Base-by-base conservation (phyloP, 2,888 invertebrate species). In the Drosophila maculinotata region DNA sequence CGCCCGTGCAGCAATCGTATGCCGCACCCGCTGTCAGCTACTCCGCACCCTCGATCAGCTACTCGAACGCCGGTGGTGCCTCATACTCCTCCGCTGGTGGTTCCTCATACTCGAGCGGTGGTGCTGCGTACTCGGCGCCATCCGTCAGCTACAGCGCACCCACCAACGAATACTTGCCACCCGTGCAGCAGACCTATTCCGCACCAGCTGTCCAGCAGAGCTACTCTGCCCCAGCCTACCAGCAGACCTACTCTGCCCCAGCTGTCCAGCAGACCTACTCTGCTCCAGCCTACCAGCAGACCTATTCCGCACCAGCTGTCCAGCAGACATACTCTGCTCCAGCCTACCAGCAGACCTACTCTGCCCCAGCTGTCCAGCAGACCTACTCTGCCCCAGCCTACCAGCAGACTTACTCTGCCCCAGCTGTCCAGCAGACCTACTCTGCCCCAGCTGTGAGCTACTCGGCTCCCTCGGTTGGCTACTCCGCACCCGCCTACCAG, bases 1-100 rank as follows among this genome's bases (percentile, higher is more conserved):
- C 90, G 6, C 87, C 89, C 6, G 71, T 71, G 36, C 81, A 79
- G n/a, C 60, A 76, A 1, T 39, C 53, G 15, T 83, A 76, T 44
- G 58, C 60, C 1, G 60, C 69, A 9, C 76, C 76, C 10, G 39
- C 68, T 3, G 39, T 56, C 17, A 51, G 48, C 44, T 69, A 71
- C 35, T 30, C 69, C 0, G 23, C 38, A 5, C 8, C 23, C 30
- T 35, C 54, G n/a, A n/a, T n/a, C n/a, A n/a, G n/a, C 17, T 53
- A 44, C 35, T 26, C 26, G 26, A 15, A 2, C 10, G 48, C 4
- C 20, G 48, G 48, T 12, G 17, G 6, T 8, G 12, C 15, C 28
- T 30, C 26, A 8, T 62, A 58, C 49, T 64, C 69, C 0, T 30
- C 59, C 6, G 45, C 38, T 4, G 45, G 45, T 6, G 38, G 38